Evolutionary conservation across 2,888 invertebrate genomes (phyloP).

Genomic region (Megaustenia siamemsis): DNA sequence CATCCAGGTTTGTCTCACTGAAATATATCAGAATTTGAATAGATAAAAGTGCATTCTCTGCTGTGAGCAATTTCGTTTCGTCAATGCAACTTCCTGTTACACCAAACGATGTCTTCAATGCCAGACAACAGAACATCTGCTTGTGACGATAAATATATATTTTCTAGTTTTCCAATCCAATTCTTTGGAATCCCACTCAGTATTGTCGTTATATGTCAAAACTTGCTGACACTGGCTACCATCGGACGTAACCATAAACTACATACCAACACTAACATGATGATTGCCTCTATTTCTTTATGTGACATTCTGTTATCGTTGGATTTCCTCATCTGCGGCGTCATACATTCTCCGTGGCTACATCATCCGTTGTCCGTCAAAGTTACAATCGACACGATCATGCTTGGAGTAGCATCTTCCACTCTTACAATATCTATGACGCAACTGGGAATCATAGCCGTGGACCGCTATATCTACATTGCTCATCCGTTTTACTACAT

Average conservation of each 20-base stretch:
- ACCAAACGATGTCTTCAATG: too few relatives aligned
- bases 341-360: background rate
- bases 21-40: too few relatives aligned
- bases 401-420: background rate
- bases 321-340: background rate
- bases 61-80: too few relatives aligned
- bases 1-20: too few relatives aligned
- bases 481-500: constrained; percentile 30
- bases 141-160: too few relatives aligned
- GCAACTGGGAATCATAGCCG: background rate
- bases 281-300: background rate
- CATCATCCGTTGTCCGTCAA: too few relatives aligned
- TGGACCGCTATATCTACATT: constrained; percentile 14
- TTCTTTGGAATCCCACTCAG: background rate
- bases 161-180: background rate
- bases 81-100: too few relatives aligned
- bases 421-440: background rate
- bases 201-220: background rate
- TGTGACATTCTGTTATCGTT: background rate
- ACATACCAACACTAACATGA: background rate
- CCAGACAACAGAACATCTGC: too few relatives aligned
- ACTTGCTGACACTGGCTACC: background rate
- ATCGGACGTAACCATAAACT: constrained; percentile 2
- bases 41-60: too few relatives aligned
- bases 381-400: background rate